A percentile compares a stretch with the other conserved stretches of the same genome.
Evolutionary conservation across 2,797 vertebrate genomes (phyloP).

Genomic region (Acanthiza pusilla): DNA sequence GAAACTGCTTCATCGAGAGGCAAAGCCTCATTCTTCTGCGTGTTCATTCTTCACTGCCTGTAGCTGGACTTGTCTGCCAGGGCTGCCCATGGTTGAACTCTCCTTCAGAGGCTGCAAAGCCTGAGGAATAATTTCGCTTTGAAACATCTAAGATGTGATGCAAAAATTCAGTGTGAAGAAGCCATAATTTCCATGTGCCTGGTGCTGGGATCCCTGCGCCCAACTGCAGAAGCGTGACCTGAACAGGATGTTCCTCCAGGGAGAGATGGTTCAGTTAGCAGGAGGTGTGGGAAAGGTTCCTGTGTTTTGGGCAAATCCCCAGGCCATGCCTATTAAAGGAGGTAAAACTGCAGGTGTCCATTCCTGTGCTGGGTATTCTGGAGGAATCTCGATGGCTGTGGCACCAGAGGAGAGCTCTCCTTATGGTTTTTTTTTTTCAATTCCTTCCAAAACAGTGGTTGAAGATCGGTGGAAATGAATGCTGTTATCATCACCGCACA

Average conservation of each 20-base stretch:
- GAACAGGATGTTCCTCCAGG: not conserved
- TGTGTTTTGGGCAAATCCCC: not conserved
- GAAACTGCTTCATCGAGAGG: not conserved
- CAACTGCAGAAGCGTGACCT: not conserved
- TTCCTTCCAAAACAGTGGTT: slow-evolving; percentile 12
- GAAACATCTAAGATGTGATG: not conserved
- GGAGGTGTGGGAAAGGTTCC: not conserved
- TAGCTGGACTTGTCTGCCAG: not conserved
- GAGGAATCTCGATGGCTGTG: not conserved
- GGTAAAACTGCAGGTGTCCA: not conserved
- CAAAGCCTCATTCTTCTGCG: not conserved
- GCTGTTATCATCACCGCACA: not conserved
- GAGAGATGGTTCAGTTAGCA: not conserved
- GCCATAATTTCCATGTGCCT: not conserved
- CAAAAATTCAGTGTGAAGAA: not conserved
- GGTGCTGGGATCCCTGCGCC: not conserved
- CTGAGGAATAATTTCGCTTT: not conserved
- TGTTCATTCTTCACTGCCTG: not conserved
- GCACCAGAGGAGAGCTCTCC: not conserved
- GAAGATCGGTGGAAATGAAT: not conserved
- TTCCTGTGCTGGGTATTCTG: not conserved
- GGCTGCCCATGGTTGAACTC: not conserved
- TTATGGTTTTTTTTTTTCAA: not conserved
- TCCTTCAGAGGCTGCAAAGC: not conserved
- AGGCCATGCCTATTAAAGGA: not conserved